Conservation (phyloP, 2,888 invertebrate genomes). For the Apamea sordens region DNA sequence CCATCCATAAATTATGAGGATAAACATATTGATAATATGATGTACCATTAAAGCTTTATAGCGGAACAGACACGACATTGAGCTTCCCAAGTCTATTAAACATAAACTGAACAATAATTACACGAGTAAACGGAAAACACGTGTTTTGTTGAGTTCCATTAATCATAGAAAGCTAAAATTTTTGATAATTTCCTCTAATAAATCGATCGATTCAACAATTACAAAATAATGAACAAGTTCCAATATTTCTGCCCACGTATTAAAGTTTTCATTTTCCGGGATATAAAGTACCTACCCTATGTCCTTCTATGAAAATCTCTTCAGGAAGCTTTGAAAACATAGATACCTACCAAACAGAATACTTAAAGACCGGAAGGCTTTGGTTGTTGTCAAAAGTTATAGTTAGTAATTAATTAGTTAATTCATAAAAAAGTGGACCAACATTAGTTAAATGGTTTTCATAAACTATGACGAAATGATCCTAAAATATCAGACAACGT, state of each 20-base stretch:
- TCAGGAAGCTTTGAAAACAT: not conserved
- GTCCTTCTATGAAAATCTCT: not conserved
- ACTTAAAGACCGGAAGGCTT: constrained; percentile 1
- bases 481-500: constrained; percentile 68
- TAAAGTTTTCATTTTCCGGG: not conserved
- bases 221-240: not conserved
- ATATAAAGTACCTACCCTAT: not conserved
- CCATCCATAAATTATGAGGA: constrained; percentile 9
- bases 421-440: not conserved
- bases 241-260: too few species aligned
- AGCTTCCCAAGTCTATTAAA: constrained; percentile 35
- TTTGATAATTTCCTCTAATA: not conserved
- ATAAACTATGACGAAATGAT: constrained; percentile 61
- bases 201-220: constrained; percentile 4
- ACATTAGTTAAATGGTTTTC: constrained; percentile 48
- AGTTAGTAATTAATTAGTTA: constrained; percentile 3
- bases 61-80: constrained; percentile 34
- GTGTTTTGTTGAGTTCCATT: not conserved
- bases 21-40: constrained; percentile 25
- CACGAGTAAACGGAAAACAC: constrained; percentile 7
- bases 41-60: constrained; percentile 36
- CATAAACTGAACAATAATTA: constrained; percentile 23
- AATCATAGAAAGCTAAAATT: not conserved
- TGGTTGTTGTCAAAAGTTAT: constrained; percentile 1
- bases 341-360: not conserved